Evolutionary conservation across 1,140 invertebrate species (phyloP).

Genomic region (Globodera rostochiensis): DNA sequence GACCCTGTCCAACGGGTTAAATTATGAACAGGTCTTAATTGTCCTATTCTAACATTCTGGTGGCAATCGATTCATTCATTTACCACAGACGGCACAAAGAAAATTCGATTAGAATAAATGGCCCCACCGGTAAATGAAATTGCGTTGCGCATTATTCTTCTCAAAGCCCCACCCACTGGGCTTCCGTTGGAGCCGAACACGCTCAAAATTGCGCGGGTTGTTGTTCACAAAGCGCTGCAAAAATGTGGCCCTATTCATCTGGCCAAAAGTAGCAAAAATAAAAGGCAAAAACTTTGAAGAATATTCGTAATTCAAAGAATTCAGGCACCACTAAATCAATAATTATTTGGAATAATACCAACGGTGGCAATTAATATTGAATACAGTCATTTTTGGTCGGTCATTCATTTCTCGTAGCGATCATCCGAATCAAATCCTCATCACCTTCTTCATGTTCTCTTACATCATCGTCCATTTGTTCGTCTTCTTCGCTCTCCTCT

Average conservation of each 20-base stretch:
- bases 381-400: background rate
- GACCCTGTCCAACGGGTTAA: slow-evolving; percentile 23
- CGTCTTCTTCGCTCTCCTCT: background rate
- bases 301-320: no score
- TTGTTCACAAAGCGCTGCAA: slow-evolving; percentile 71
- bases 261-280: background rate
- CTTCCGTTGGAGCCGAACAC: slow-evolving; percentile 79
- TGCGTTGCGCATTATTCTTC: slow-evolving; percentile 72
- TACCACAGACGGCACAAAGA: no score
- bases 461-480: background rate
- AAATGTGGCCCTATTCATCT: slow-evolving; percentile 33
- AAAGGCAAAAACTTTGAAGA: no score
- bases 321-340: background rate
- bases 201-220: slow-evolving; percentile 87
- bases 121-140: slow-evolving; percentile 80
- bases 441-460: background rate
- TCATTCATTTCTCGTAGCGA: background rate
- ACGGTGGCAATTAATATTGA: background rate
- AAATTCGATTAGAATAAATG: no score
- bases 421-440: background rate
- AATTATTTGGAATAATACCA: background rate
- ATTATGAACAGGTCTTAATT: background rate
- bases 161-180: slow-evolving; percentile 77
- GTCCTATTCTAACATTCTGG: no score
- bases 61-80: no score